phyloP scores from a whole-genome alignment of 2,888 invertebrate genomes.

The Drosophila eohydei region DNA sequence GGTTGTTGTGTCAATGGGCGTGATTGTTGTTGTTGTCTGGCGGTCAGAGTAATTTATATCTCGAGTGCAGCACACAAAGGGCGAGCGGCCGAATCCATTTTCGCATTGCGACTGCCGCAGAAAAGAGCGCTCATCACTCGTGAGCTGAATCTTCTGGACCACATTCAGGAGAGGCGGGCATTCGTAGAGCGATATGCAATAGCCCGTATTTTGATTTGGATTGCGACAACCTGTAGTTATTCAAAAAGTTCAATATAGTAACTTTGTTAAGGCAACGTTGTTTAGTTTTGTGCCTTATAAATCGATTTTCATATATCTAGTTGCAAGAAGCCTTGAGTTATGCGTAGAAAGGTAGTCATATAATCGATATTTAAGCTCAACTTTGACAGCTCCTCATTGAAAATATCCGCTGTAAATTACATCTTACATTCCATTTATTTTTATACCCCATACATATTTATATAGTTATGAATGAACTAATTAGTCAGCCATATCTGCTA shows the following conservation, averaged over 20 bases:
- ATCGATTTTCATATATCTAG: neutral
- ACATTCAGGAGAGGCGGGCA: constrained; percentile 75
- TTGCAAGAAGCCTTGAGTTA: neutral
- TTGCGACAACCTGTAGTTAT: constrained; percentile 86
- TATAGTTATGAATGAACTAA: neutral
- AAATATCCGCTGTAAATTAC: neutral
- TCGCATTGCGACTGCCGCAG: constrained; percentile 77
- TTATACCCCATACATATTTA: neutral
- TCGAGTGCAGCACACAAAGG: constrained; percentile 81
- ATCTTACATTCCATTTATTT: neutral
- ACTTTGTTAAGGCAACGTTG: too few relatives aligned
- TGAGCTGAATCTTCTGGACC: constrained; percentile 53
- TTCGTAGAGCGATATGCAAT: constrained; percentile 81
- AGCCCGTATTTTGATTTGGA: constrained; percentile 80
- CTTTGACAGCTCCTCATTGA: neutral
- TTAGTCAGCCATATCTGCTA: neutral
- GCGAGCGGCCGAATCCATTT: constrained; percentile 73
- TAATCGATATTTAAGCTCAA: neutral
- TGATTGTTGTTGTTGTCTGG: constrained; percentile 22
- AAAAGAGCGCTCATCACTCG: constrained; percentile 63
- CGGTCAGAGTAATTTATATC: constrained; percentile 60
- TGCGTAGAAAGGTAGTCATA: neutral
- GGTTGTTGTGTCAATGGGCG: neutral
- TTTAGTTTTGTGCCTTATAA: too few relatives aligned
- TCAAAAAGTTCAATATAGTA: too few relatives aligned